Evolutionary conservation across 2,113 vertebrate species (phyloP), one percentile per base, ranked within the genome.

Genomic region (Oryzias woworae): DNA sequence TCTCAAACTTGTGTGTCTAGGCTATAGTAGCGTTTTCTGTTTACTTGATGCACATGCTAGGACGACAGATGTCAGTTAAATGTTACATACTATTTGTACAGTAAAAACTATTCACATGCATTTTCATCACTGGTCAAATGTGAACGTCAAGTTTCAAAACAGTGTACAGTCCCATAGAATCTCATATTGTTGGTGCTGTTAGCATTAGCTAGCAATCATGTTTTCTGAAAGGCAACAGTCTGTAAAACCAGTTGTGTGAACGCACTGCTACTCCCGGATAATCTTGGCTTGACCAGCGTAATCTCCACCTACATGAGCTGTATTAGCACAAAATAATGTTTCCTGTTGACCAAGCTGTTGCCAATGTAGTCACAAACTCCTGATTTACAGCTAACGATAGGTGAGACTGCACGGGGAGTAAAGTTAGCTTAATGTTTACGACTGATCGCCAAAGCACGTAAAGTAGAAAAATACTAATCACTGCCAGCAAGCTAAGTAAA

Each of bases 151-250:
- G 42, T 54, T 23, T 58, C 47, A 57, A 54, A 28, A 55, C 61
- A 79, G 63, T 56, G 13, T 12, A 70, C 41, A 59, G 65, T 59
- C 66, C 53, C 41, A 41, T n/a, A 20, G 24, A 14, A 26, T 49
- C 51, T 60, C 2, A 69, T 71, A 57, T 77, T 72, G 72, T 51
- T 59, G 8, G 43, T 56, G 36, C 68, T 53, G 68, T 68, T 88
- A 88, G 85, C 85, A 78, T 72, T 51, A 61, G 81, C 73, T 78
- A 74, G 56, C 77, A 56, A 24, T 14, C 5, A 7, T 82, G 76
- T 84, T 77, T 84, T 73, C 61, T 69, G 49, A 26, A 63, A 57
- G 24, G 54, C 3, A 69, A 17, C 48, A 48, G 56, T 20, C 13
- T 48, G 2, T 51, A 17, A 17, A 36, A 45, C 0, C 3, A 53